phyloP scores from a whole-genome alignment of 2,797 vertebrate genomes.

The Peromyscus nudipes region DNA sequence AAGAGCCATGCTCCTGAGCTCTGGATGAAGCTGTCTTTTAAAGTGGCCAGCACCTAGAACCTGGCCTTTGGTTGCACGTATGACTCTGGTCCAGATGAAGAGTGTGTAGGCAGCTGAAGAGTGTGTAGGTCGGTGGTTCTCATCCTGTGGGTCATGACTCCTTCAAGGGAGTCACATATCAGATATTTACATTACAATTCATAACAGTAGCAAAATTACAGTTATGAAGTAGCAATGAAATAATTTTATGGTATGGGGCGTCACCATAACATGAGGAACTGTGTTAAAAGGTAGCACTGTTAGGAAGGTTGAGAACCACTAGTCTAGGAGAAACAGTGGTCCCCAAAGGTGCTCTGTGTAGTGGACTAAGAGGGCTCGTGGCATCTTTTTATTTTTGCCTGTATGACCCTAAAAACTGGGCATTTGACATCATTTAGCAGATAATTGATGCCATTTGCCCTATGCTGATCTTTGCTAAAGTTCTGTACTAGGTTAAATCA shows the following conservation, averaged over 20 bases:
- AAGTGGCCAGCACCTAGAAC: background rate
- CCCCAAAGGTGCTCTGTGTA: background rate
- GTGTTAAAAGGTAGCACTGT: background rate
- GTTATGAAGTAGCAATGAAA: background rate
- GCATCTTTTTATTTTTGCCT: constrained; percentile 57
- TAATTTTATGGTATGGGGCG: background rate
- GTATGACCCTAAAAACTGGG: constrained; percentile 15
- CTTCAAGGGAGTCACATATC: background rate
- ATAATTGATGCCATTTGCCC: constrained; percentile 59
- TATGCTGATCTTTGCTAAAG: constrained; percentile 43
- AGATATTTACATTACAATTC: background rate
- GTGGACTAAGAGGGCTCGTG: background rate
- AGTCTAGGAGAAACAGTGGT: background rate
- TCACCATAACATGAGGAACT: background rate
- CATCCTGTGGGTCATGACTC: background rate
- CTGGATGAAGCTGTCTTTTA: constrained; percentile 25
- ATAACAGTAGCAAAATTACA: background rate
- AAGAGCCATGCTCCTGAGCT: background rate
- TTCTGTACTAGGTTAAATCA: constrained; percentile 64
- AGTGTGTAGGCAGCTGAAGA: background rate
- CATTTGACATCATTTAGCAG: constrained; percentile 61
- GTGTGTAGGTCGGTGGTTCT: background rate
- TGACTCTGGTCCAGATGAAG: background rate
- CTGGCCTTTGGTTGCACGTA: background rate
- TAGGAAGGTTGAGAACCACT: background rate